Percentiles rank a stretch among this genome's conserved stretches.
Evolutionary conservation across 2,797 vertebrate genomes (phyloP).

Genomic region (Lepus oiostolus): DNA sequence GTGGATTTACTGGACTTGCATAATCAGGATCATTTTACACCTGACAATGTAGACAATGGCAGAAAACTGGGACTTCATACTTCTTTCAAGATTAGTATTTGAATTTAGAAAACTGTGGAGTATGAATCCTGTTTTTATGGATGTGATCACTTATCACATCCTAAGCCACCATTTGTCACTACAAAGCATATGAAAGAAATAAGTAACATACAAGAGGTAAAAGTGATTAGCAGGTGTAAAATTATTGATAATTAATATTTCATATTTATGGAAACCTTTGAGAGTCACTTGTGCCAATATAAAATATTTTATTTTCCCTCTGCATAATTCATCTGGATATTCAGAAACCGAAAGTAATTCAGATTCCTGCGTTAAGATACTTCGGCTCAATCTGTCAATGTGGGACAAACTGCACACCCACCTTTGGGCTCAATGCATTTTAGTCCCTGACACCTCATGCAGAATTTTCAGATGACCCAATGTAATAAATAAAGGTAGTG

Average conservation of each 20-base stretch:
- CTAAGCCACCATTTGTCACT: neutral
- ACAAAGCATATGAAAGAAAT: neutral
- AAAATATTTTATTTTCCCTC: neutral
- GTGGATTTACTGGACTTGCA: neutral
- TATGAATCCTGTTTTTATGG: neutral
- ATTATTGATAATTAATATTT: neutral
- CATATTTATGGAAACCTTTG: neutral
- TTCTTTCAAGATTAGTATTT: neutral
- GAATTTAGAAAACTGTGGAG: neutral
- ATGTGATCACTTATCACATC: neutral
- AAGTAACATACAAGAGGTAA: neutral
- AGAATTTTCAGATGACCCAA: neutral
- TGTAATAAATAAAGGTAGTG: neutral
- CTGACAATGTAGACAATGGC: neutral
- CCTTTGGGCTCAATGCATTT: slow-evolving; percentile 6
- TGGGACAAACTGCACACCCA: slow-evolving; percentile 30
- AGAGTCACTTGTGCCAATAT: neutral
- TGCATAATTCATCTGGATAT: neutral
- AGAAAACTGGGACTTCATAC: neutral
- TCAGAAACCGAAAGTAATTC: slow-evolving; percentile 11
- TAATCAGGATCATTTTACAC: neutral
- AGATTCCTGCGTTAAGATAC: slow-evolving; percentile 40
- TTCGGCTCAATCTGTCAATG: slow-evolving; percentile 58
- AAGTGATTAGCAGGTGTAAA: neutral
- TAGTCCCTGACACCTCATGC: neutral